Evolutionary conservation across 2,888 invertebrate genomes (phyloP).

Genomic region (Resseliella maxima): DNA sequence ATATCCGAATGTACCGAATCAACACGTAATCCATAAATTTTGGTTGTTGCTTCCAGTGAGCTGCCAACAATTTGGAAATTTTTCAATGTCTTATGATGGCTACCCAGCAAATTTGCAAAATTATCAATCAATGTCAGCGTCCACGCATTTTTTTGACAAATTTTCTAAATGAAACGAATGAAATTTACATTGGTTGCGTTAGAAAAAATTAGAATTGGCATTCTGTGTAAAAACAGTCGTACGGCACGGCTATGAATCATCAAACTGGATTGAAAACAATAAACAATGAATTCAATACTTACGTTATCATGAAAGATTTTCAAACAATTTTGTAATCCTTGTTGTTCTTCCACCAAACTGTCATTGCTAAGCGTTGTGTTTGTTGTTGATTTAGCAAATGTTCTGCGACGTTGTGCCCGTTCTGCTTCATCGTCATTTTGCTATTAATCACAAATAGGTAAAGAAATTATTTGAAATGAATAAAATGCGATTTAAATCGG

Average conservation of each 20-base stretch:
- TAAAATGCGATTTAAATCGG: neutral
- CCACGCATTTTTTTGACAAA: conserved; percentile 90
- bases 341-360: conserved; percentile 68
- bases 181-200: too few relatives aligned
- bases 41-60: conserved; percentile 81
- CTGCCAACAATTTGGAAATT: conserved; percentile 84
- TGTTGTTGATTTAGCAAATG: conserved; percentile 59
- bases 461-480: neutral
- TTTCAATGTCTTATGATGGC: conserved; percentile 77
- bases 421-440: conserved; percentile 74
- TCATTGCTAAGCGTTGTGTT: conserved; percentile 61
- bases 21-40: conserved; percentile 88
- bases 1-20: conserved; percentile 86
- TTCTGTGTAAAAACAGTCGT: too few relatives aligned
- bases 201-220: too few relatives aligned
- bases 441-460: neutral
- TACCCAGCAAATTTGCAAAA: conserved; percentile 79
- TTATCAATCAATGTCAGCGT: conserved; percentile 87
- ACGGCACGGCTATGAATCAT: too few relatives aligned
- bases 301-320: conserved; percentile 85
- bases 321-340: conserved; percentile 80
- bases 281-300: conserved; percentile 60
- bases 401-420: conserved; percentile 66
- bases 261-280: conserved; percentile 54
- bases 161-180: conserved; percentile 74